These are phyloP conservation scores for Eudemis profundana DNA, from an alignment of 2,888 invertebrate species.

Conservation along the genomic window DNA sequence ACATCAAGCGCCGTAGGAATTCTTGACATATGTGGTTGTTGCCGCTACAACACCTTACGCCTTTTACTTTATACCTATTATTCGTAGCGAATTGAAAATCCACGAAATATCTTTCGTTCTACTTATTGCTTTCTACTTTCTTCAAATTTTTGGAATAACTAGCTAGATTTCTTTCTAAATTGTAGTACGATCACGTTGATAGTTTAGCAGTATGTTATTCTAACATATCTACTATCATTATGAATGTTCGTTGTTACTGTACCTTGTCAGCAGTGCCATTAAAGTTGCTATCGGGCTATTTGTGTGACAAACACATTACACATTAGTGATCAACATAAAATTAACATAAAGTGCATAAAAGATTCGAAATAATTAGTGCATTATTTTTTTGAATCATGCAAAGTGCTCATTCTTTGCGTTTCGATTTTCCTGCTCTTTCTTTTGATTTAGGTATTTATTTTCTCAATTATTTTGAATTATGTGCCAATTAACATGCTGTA, in stretches of 20 bases:
- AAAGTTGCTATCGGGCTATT: slow-evolving; percentile 98
- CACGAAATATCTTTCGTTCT: not conserved
- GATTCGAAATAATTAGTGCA: slow-evolving; percentile 48
- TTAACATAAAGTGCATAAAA: slow-evolving; percentile 57
- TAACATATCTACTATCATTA: slow-evolving; percentile 63
- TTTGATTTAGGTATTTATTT: not conserved
- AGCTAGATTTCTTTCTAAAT: not conserved
- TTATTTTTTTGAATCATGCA: slow-evolving; percentile 18
- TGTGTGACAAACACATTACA: slow-evolving; percentile 88
- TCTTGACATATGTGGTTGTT: not conserved
- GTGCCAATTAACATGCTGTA: slow-evolving; percentile 64
- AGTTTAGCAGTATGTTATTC: slow-evolving; percentile 47
- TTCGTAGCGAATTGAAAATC: not conserved
- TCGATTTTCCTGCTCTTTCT: slow-evolving; percentile 29
- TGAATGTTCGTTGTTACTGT: slow-evolving; percentile 81
- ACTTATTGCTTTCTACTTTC: not conserved
- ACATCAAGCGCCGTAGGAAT: not conserved
- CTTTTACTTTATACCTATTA: not conserved
- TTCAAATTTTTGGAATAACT: not conserved
- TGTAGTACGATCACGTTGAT: not conserved
- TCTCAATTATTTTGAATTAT: slow-evolving; percentile 7
- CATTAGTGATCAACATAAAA: slow-evolving; percentile 77
- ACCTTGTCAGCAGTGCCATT: slow-evolving; percentile 97
- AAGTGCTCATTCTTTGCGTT: slow-evolving; percentile 19
- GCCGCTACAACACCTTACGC: not conserved